These are phyloP conservation scores for Bombus polaris DNA, from an alignment of 1,140 invertebrate genomes.

Conservation along the genomic window DNA sequence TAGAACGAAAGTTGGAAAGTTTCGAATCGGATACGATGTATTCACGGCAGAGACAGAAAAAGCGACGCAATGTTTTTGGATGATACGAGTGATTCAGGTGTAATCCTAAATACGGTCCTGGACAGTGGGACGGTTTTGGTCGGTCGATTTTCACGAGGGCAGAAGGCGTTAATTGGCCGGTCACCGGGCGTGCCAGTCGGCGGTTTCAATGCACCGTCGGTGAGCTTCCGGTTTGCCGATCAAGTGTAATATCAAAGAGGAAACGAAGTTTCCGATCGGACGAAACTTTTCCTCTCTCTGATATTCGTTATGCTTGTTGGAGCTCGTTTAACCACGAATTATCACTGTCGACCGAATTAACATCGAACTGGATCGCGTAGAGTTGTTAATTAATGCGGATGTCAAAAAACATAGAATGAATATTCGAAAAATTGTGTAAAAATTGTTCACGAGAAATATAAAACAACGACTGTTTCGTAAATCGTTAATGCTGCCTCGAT, in stretches of 20 bases:
- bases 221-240: background rate
- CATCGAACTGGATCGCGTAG: background rate
- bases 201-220: constrained; percentile 10
- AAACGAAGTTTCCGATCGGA: background rate
- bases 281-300: background rate
- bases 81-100: background rate
- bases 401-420: too few species aligned
- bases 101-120: constrained; percentile 11
- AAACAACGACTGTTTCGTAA: background rate
- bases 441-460: background rate
- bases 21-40: background rate
- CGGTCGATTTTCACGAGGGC: constrained; percentile 8
- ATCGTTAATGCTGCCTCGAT: background rate
- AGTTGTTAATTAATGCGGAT: background rate
- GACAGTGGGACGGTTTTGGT: background rate
- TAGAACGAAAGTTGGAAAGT: too few species aligned
- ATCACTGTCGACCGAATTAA: background rate
- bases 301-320: background rate
- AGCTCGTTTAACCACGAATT: background rate
- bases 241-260: constrained; percentile 2
- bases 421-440: background rate
- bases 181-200: background rate
- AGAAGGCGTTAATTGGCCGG: constrained; percentile 26
- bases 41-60: background rate
- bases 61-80: background rate